Base-by-base conservation (phyloP, 2,888 invertebrate genomes). In the Desoria tigrina region DNA sequence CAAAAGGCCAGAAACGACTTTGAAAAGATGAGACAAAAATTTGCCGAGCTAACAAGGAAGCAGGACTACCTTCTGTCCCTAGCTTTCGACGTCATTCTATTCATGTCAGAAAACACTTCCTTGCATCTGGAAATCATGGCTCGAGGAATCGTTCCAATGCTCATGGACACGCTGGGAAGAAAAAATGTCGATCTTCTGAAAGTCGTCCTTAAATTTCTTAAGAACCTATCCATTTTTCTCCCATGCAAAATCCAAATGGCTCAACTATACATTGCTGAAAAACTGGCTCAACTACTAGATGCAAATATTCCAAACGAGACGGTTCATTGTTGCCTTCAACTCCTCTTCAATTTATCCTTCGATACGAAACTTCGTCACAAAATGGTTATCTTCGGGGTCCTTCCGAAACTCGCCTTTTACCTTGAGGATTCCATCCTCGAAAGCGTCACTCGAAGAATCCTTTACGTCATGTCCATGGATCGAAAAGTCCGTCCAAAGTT, bases 41-140 rank as follows among this genome's bases (percentile, higher is more conserved):
- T 67, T 61, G 58, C 54, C 0, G 75, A 73, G 42, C 61, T 75
- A 28, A 73, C 74, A 16, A 54, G 71, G 16, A 94, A 96, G 80
- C 97, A 98, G 79, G 95, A 97, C 78, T 92, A 94, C 78, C 83
- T 97, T 24, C 82, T 79, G 81, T 61, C 79, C 86, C 95, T 94
- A 53, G 91, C 93, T 2, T 92, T 93, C 80, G 94, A 95, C 81
- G 85, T 99, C 79, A 83, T 99, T 61, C 83, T 97, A 57, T 98
- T 99, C 80, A 90, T 99, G 80, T 92, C 97, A 2, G 95, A 96
- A 81, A 97, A 96, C 83, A 86, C 92, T 9, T 90, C 90, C 79
- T 90, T 97, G 2, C 98, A 98, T 81, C 90, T 94, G 81, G 99
- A 99, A 83, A 98, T 99, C 92, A 88, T 92, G 28, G 92, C 93